Evolutionary conservation across 2,113 vertebrate species (phyloP).

Genomic region (Callospermophilus lateralis): DNA sequence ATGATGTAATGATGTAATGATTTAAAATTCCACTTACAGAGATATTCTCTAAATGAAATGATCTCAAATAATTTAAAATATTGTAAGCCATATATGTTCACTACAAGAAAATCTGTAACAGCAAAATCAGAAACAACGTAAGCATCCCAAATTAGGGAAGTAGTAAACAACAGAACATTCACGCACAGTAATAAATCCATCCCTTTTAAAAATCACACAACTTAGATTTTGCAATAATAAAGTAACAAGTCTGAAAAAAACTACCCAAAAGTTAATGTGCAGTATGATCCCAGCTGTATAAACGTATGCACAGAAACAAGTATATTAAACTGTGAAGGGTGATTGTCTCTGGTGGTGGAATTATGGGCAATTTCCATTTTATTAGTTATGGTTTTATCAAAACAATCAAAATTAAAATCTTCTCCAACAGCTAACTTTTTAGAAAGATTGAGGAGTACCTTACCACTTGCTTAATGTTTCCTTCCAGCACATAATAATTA

Average conservation of each 20-base stretch:
- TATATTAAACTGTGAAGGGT: neutral
- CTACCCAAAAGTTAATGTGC: neutral
- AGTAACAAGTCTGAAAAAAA: neutral
- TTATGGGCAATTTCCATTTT: neutral
- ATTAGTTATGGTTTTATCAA: neutral
- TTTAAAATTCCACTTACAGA: neutral
- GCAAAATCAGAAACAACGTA: neutral
- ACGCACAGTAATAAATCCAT: neutral
- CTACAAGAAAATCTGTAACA: neutral
- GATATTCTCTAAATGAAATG: neutral
- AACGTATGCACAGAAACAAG: neutral
- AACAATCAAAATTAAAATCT: neutral
- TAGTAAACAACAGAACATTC: too few species aligned
- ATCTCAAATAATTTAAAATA: neutral
- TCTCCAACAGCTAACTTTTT: neutral
- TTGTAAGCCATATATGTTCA: neutral
- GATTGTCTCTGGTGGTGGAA: neutral
- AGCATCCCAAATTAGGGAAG: neutral
- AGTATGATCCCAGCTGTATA: neutral
- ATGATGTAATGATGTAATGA: too few species aligned
- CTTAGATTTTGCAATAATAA: neutral
- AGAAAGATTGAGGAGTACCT: neutral
- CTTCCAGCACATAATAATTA: neutral
- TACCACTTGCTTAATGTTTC: neutral
- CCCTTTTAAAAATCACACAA: neutral